Evolutionary conservation across 2,888 invertebrate genomes (phyloP).

Genomic region (Megalurothrips usitatus): DNA sequence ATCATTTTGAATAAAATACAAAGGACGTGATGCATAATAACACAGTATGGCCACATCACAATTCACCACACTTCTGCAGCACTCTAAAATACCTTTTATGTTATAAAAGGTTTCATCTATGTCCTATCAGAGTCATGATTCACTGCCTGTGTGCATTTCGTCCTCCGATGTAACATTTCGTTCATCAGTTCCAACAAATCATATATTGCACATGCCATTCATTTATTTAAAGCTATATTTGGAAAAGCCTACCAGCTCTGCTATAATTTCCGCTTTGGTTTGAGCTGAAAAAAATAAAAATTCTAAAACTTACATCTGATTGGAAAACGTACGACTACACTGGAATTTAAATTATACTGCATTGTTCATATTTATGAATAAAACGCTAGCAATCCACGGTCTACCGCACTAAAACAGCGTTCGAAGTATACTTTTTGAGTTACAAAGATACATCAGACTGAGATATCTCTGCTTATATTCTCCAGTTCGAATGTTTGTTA

Average conservation of each 20-base stretch:
- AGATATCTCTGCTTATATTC: background rate
- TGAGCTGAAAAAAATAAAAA: slow-evolving; percentile 25
- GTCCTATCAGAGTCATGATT: background rate
- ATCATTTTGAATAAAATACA: background rate
- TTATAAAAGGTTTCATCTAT: background rate
- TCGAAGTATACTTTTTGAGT: background rate
- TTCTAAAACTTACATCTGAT: background rate
- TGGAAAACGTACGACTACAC: background rate
- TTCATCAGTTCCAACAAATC: slow-evolving; percentile 20
- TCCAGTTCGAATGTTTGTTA: background rate
- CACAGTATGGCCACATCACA: slow-evolving; percentile 20
- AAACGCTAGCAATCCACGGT: too few species aligned
- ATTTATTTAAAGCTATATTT: slow-evolving; percentile 26
- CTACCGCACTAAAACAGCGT: too few species aligned
- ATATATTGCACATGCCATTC: slow-evolving; percentile 1
- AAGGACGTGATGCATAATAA: slow-evolving; percentile 4
- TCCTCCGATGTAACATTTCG: slow-evolving; percentile 24
- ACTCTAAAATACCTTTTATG: background rate
- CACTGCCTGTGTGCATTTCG: slow-evolving; percentile 1
- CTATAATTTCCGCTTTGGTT: slow-evolving; percentile 26
- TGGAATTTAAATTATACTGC: background rate
- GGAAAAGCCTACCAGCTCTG: slow-evolving; percentile 16
- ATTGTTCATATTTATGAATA: background rate
- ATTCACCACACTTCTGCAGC: background rate
- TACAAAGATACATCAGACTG: background rate